A percentile compares a stretch with the other conserved stretches of the same genome.
Conservation (phyloP, 1,140 invertebrate genomes). For the Drosophila kikkawai region DNA sequence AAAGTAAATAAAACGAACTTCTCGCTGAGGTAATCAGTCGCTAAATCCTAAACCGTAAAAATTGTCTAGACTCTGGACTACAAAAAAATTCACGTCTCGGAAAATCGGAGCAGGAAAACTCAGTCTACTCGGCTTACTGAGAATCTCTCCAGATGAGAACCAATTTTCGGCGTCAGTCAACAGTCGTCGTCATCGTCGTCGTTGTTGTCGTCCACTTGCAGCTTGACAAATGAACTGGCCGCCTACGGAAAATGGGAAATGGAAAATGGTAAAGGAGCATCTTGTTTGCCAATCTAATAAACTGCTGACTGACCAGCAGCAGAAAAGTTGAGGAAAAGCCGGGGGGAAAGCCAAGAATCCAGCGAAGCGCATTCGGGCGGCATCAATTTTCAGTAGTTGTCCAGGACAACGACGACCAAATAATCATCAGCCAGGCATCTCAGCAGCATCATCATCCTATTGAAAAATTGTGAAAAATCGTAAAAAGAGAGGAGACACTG, state of each 20-base stretch:
- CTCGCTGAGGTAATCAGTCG: slow-evolving; percentile 27
- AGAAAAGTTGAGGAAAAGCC: slow-evolving; percentile 1
- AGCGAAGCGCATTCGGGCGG: slow-evolving; percentile 42
- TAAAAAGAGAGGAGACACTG: slow-evolving; percentile 9
- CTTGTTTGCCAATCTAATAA: slow-evolving; percentile 73
- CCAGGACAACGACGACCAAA: slow-evolving; percentile 62
- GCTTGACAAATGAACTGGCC: slow-evolving; percentile 68
- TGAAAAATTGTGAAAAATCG: slow-evolving; percentile 62
- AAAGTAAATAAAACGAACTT: slow-evolving; percentile 18
- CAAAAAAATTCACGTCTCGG: slow-evolving; percentile 18
- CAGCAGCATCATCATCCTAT: slow-evolving; percentile 37
- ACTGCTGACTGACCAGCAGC: slow-evolving; percentile 62
- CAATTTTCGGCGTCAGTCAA: slow-evolving; percentile 48
- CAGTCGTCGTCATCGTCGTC: slow-evolving; percentile 14
- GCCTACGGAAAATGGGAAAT: slow-evolving; percentile 9
- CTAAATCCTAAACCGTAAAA: slow-evolving; percentile 32
- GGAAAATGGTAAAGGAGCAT: not conserved
- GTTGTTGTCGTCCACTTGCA: slow-evolving; percentile 19
- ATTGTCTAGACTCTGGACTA: slow-evolving; percentile 67
- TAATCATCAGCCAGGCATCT: slow-evolving; percentile 58
- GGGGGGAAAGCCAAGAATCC: slow-evolving; percentile 11
- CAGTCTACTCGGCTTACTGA: slow-evolving; percentile 1
- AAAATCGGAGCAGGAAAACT: slow-evolving; percentile 2
- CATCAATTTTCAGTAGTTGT: slow-evolving; percentile 80
- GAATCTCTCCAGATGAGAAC: slow-evolving; percentile 32